Evolutionary conservation across 2,113 vertebrate genomes (phyloP).

Genomic region (Oryzias melastigma): DNA sequence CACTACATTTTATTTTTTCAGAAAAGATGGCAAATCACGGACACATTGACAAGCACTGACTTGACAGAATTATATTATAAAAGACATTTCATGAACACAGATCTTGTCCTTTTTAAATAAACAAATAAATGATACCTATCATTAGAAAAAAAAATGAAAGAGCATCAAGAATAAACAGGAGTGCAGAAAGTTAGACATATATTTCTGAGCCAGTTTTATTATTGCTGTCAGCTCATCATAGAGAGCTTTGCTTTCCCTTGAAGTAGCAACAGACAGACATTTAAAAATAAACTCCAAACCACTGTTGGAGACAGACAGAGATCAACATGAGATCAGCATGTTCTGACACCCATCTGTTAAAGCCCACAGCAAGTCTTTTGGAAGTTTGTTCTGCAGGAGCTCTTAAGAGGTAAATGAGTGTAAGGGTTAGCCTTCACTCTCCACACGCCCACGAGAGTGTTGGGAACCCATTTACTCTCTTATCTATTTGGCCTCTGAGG

Average conservation of each 20-base stretch:
- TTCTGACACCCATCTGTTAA: slow-evolving; percentile 1
- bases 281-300: background rate
- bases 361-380: background rate
- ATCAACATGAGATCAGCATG: background rate
- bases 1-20: too few relatives aligned
- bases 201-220: background rate
- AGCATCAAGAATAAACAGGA: background rate
- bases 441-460: background rate
- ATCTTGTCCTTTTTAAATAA: too few relatives aligned
- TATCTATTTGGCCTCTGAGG: background rate
- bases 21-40: too few relatives aligned
- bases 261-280: background rate
- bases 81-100: too few relatives aligned
- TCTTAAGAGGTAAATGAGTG: background rate
- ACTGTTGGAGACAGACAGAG: background rate
- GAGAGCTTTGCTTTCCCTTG: background rate
- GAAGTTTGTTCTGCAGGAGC: background rate
- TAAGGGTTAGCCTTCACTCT: background rate
- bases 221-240: background rate
- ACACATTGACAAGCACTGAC: too few relatives aligned
- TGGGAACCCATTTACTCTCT: slow-evolving; percentile 2
- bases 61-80: too few relatives aligned
- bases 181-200: background rate
- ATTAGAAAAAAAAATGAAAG: background rate
- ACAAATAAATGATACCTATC: too few relatives aligned